Conservation (phyloP, 2,888 invertebrate genomes). For the Diploptera punctata region DNA sequence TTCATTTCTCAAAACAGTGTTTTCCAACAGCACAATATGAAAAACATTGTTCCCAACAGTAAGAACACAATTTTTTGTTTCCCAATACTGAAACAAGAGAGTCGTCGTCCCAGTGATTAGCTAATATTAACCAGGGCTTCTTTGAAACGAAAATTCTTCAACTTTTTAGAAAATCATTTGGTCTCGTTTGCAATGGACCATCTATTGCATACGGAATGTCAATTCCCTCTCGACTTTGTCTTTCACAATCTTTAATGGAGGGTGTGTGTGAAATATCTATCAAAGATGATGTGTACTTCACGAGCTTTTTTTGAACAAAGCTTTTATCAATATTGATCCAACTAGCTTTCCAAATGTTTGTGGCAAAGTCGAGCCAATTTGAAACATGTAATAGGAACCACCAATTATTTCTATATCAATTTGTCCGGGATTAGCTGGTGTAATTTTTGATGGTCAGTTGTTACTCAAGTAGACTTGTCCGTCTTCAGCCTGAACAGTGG, state of each 20-base stretch:
- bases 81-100: conserved; percentile 4
- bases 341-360: conserved; percentile 48
- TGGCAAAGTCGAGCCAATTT: conserved; percentile 46
- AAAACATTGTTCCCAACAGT: conserved; percentile 5
- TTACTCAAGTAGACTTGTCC: conserved; percentile 43
- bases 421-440: conserved; percentile 28
- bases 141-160: conserved; percentile 49
- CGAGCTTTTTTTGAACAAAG: conserved; percentile 45
- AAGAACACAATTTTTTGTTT: not conserved
- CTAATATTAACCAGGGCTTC: conserved; percentile 48
- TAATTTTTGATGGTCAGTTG: conserved; percentile 24
- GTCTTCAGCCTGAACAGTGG: conserved; percentile 41
- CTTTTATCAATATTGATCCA: conserved; percentile 47
- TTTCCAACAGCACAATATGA: conserved; percentile 19
- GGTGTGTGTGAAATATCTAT: conserved; percentile 47
- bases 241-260: conserved; percentile 35
- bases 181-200: conserved; percentile 41
- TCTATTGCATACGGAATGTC: conserved; percentile 16
- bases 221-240: conserved; percentile 24
- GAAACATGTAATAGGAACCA: conserved; percentile 47
- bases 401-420: conserved; percentile 47
- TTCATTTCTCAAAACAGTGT: conserved; percentile 36
- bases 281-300: conserved; percentile 48
- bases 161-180: conserved; percentile 47
- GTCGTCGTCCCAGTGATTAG: conserved; percentile 46